Percentiles rank a stretch among this genome's conserved stretches.
phyloP scores from a whole-genome alignment of 2,888 invertebrate species.

The Pseudococcus viburni region DNA sequence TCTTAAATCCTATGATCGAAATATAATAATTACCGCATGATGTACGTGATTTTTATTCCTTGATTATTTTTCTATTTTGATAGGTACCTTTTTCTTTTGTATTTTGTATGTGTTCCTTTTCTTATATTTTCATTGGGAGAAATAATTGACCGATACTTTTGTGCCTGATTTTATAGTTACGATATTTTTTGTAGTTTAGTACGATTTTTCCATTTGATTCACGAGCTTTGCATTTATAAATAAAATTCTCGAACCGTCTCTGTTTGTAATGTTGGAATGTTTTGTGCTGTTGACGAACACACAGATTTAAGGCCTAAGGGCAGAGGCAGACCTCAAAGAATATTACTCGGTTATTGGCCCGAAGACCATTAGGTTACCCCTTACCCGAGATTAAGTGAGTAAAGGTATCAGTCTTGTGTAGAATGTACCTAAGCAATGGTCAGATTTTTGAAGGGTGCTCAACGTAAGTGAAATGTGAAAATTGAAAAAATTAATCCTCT shows the following conservation, averaged over 20 bases:
- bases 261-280: slow-evolving; percentile 50
- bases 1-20: too few relatives aligned
- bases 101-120: slow-evolving; percentile 27
- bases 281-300: slow-evolving; percentile 62
- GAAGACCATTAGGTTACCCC: slow-evolving; percentile 88
- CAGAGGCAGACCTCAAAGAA: slow-evolving; percentile 90
- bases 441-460: background rate
- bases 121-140: background rate
- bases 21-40: slow-evolving; percentile 14
- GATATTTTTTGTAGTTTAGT: slow-evolving; percentile 5
- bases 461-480: too few relatives aligned
- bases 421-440: background rate
- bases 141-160: background rate
- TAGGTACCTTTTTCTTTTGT: background rate
- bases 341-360: slow-evolving; percentile 92
- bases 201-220: slow-evolving; percentile 3
- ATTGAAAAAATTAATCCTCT: too few relatives aligned
- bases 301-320: slow-evolving; percentile 92
- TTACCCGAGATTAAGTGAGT: slow-evolving; percentile 77
- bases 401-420: background rate
- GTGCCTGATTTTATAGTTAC: slow-evolving; percentile 31
- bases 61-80: background rate
- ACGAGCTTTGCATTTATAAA: background rate
- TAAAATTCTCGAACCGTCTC: too few relatives aligned
- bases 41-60: slow-evolving; percentile 20